Conservation (phyloP, 2,888 invertebrate species). For the Drosophila hamatofila region DNA sequence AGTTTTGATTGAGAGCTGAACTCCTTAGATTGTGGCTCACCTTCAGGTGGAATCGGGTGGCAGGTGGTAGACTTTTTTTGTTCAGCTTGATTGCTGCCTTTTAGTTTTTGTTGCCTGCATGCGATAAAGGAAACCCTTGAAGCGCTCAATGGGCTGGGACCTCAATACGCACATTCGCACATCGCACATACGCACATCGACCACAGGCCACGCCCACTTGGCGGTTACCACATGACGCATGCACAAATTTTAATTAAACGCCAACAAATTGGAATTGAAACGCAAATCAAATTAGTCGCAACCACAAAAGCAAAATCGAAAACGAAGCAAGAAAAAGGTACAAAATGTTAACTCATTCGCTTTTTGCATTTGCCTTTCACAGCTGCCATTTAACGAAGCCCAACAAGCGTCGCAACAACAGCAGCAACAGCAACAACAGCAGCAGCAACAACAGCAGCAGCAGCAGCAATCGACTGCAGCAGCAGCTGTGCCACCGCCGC, state of each 20-base stretch:
- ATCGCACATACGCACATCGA: neutral
- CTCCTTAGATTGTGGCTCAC: neutral
- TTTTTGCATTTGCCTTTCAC: conserved; percentile 23
- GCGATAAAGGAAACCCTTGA: conserved; percentile 45
- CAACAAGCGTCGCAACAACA: conserved; percentile 72
- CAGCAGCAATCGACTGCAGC: conserved; percentile 57
- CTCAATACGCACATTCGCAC: neutral
- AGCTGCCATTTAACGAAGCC: conserved; percentile 80
- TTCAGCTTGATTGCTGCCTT: neutral
- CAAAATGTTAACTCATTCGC: conserved; percentile 41
- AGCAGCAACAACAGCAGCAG: conserved; percentile 44
- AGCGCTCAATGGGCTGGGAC: conserved; percentile 29
- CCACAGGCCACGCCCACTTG: conserved; percentile 26
- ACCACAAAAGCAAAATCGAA: conserved; percentile 15
- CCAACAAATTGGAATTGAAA: conserved; percentile 67
- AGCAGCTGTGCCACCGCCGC: conserved; percentile 73
- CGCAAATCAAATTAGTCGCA: conserved; percentile 75
- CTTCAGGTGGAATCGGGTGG: neutral
- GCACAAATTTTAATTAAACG: conserved; percentile 69
- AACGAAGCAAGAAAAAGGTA: conserved; percentile 3
- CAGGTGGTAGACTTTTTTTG: neutral
- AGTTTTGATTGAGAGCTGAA: too few species aligned
- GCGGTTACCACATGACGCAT: conserved; percentile 37
- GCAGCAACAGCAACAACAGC: conserved; percentile 38
- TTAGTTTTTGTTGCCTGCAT: neutral